Evolutionary conservation across 2,113 vertebrate genomes (phyloP), one percentile per base, ranked within the genome.

Genomic region (Calypte anna): DNA sequence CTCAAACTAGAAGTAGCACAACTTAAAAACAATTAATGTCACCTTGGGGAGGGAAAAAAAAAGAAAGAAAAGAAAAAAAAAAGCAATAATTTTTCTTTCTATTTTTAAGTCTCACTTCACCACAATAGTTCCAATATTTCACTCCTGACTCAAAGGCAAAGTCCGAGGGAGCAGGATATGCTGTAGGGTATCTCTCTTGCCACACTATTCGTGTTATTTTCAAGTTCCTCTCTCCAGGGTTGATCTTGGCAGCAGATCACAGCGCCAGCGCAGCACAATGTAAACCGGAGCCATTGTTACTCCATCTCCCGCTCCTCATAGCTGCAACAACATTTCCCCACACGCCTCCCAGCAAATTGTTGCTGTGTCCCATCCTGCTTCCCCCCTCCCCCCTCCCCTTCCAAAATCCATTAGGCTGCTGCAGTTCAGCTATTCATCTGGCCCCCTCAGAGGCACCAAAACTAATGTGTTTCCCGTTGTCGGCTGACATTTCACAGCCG

Each of bases 241-340:
- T 97, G 96, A 97, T 97, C 95, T 97, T 97, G 97, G 97, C 97
- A 97, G 91, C 78, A 97, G 97, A 97, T 97, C 97, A 97, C 83
- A 97, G 86, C 7, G 0, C 55, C 3, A 1, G 58, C 1, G 0
- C 92, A 83, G 94, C 84, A 92, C 92, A 86, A 94, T 95, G 94
- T 95, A 97, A 97, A 97, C 94, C 14, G 31, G 80, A 96, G 85
- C 95, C 95, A 97, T 97, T 97, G 97, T 97, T 97, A 93, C 86
- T 94, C 91, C 79, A 63, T 91, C 96, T 95, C 91, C 81, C 6
- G 7, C 92, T 97, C 96, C 89, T 97, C 96, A 80, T 59, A 8
- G 7, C 93, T 63, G 84, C 83, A 92, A 94, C 91, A 96, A 84
- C 93, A 96, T 38, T 93, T 96, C 82, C 94, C 93, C 86, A 40